phyloP scores from a whole-genome alignment of 2,888 invertebrate genomes.

The Chrysotoxum bicinctum region DNA sequence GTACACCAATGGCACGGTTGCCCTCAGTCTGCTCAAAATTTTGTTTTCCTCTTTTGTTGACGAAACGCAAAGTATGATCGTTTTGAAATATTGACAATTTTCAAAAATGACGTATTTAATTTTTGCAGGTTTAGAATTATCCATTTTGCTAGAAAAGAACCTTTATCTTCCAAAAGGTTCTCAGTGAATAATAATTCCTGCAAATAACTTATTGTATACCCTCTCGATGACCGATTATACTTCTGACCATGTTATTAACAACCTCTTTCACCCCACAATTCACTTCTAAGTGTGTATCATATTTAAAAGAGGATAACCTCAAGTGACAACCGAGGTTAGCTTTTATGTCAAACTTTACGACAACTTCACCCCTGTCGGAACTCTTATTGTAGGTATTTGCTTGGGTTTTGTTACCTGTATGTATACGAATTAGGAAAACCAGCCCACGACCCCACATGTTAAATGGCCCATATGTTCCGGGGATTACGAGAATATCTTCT shows the following conservation, averaged over 20 bases:
- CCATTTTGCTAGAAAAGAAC: too few relatives aligned
- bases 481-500: constrained; percentile 63
- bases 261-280: constrained; percentile 24
- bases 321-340: constrained; percentile 70
- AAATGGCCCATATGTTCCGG: constrained; percentile 68
- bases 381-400: background rate
- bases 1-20: too few relatives aligned
- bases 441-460: constrained; percentile 44
- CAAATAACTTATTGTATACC: constrained; percentile 21
- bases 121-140: too few relatives aligned
- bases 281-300: constrained; percentile 30
- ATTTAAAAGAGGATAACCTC: constrained; percentile 66
- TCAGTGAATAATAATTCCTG: background rate
- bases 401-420: constrained; percentile 46
- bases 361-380: constrained; percentile 29
- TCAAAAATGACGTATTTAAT: too few relatives aligned
- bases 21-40: too few relatives aligned
- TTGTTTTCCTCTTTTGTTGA: too few relatives aligned
- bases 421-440: constrained; percentile 26
- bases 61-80: too few relatives aligned
- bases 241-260: constrained; percentile 28
- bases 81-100: too few relatives aligned
- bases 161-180: too few relatives aligned
- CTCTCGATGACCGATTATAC: constrained; percentile 17
- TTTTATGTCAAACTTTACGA: constrained; percentile 56